Evolutionary conservation across 2,113 vertebrate genomes (phyloP).

Genomic region (Potamarius usumacintae): DNA sequence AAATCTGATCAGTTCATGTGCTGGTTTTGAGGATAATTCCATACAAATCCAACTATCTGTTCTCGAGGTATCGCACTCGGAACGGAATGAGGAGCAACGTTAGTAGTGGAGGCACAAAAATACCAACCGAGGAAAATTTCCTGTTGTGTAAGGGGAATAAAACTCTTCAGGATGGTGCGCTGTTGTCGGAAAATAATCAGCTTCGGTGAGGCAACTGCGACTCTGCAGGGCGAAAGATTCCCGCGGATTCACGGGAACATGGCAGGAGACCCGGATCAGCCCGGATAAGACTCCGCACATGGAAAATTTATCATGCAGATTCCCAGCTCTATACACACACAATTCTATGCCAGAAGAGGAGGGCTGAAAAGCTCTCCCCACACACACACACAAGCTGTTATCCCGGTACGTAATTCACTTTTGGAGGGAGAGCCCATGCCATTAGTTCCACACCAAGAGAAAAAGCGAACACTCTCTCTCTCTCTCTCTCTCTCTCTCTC

Average conservation of each 20-base stretch:
- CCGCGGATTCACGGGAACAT: slow-evolving; percentile 21
- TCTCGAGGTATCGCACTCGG: neutral
- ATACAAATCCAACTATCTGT: neutral
- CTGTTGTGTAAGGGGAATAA: neutral
- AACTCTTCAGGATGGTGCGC: neutral
- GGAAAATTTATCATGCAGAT: slow-evolving; percentile 28
- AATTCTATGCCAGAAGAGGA: neutral
- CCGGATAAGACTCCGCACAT: neutral
- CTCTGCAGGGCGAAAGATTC: neutral
- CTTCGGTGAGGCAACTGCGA: neutral
- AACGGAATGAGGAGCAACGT: neutral
- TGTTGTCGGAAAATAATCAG: neutral
- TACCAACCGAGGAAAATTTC: neutral
- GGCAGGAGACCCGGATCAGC: slow-evolving; percentile 10
- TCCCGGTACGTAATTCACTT: slow-evolving; percentile 35
- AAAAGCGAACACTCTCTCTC: neutral
- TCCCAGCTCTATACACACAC: slow-evolving; percentile 15
- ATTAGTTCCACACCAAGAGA: slow-evolving; percentile 33
- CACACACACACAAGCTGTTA: slow-evolving; percentile 23
- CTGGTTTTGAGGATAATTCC: neutral
- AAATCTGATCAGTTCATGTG: neutral
- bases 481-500: neutral
- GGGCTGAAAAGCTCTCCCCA: neutral
- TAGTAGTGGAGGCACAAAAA: neutral
- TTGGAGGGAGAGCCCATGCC: slow-evolving; percentile 18